These are phyloP conservation scores for Drosophila subpulchrella DNA, from an alignment of 1,140 invertebrate species.

Conservation along the genomic window DNA sequence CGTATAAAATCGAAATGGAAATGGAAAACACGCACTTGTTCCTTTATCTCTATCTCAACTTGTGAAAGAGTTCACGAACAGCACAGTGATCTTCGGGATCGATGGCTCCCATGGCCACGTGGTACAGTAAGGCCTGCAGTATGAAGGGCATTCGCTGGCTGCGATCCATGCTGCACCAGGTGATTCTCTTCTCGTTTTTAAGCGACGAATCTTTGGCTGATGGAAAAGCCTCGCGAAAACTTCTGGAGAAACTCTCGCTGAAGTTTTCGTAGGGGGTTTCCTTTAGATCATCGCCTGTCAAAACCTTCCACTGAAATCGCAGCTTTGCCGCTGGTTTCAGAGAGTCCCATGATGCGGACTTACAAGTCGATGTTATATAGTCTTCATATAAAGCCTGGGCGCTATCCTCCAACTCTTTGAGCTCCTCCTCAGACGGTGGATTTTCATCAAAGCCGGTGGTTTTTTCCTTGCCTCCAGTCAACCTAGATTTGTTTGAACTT, in stretches of 20 bases:
- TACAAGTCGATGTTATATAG: too few species aligned
- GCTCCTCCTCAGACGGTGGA: background rate
- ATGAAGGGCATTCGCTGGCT: constrained; percentile 54
- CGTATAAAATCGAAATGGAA: constrained; percentile 63
- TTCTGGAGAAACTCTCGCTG: constrained; percentile 4
- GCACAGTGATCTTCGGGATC: constrained; percentile 56
- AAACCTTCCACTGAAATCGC: constrained; percentile 51
- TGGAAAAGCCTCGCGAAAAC: background rate
- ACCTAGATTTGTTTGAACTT: background rate
- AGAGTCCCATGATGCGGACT: constrained; percentile 7
- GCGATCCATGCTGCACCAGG: constrained; percentile 29
- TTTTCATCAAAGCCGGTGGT: background rate
- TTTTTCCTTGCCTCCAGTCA: background rate
- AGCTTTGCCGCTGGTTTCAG: constrained; percentile 38
- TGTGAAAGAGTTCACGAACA: constrained; percentile 45
- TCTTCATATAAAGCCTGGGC: constrained; percentile 20
- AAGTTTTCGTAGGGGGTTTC: constrained; percentile 60
- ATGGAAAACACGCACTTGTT: constrained; percentile 27
- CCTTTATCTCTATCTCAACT: constrained; percentile 37
- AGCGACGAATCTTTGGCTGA: background rate
- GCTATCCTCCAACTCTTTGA: constrained; percentile 5
- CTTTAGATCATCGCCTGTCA: constrained; percentile 29
- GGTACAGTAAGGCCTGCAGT: constrained; percentile 59
- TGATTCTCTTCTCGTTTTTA: background rate
- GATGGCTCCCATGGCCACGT: constrained; percentile 37